Evolutionary conservation across 2,888 invertebrate species (phyloP), one percentile per base, ranked within the genome.

Genomic region (Sclerodermus sp.): DNA sequence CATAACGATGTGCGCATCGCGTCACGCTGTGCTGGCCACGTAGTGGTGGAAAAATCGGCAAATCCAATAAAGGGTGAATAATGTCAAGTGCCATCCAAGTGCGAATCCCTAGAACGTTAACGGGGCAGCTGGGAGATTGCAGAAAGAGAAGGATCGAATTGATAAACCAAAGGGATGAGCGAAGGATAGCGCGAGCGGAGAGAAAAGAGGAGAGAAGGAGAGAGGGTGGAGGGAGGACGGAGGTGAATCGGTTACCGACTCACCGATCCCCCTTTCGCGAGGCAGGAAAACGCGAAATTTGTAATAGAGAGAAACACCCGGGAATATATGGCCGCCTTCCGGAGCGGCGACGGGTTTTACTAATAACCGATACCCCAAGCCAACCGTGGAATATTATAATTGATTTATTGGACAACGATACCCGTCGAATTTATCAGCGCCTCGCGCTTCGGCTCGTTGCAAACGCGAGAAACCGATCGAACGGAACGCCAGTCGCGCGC

Each of bases 351-450:
- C 67, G 74, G 73, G 72, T 76, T 76, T 76, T 76, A 77, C 77
- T 77, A 77, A 77, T 77, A 77, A 76, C 74, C 76, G 73, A 73
- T 75, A 74, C 70, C 71, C 75, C 69, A 71, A 76, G 71, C 75
- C 70, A 76, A 75, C 73, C 77, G 72, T 77, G 77, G 76, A 77
- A 77, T 77, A 77, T 77, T 76, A 77, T 77, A 77, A 77, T 77
- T 77, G 77, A 77, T 77, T 77, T 77, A 77, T 76, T 61, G 72
- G 68, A 52, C 43, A 55, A 57, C 62, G 62, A 65, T 62, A 63
- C 58, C 51, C 54, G 64, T 64, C 67, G 71, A 66, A 76, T 76
- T 76, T 75, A 74, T 75, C 76, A 72, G 71, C 68, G 64, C 60
- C 64, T 62, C 23, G 23, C 23, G 39, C 42, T 49, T 31, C 42